A percentile compares a stretch with the other conserved stretches of the same genome.
Conservation (phyloP, 1,140 invertebrate genomes). For the Tetramorium parvispinum region DNA sequence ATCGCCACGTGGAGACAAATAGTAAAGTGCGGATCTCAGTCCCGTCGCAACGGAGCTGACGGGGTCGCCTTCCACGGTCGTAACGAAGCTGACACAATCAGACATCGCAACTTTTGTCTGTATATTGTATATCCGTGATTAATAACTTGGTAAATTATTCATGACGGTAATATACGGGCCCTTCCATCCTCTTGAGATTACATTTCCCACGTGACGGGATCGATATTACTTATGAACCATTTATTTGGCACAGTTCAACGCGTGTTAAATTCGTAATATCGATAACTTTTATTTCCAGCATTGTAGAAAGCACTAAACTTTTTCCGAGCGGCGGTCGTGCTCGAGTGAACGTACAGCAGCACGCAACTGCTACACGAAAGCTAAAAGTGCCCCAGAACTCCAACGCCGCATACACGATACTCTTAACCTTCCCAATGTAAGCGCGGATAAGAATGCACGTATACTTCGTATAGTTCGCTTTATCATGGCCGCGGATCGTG, state of each 20-base stretch:
- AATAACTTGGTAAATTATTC: slow-evolving; percentile 50
- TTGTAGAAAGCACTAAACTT: slow-evolving; percentile 46
- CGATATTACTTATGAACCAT: neutral
- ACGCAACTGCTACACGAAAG: slow-evolving; percentile 59
- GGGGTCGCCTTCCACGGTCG: too few relatives aligned
- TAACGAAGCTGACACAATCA: slow-evolving; percentile 12
- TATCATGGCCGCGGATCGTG: slow-evolving; percentile 70
- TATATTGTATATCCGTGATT: neutral
- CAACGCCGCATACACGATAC: slow-evolving; percentile 60
- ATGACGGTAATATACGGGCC: neutral
- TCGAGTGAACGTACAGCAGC: slow-evolving; percentile 60
- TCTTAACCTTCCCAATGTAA: slow-evolving; percentile 60
- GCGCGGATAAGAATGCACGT: slow-evolving; percentile 71
- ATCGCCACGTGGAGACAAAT: slow-evolving; percentile 7
- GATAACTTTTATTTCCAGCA: slow-evolving; percentile 49
- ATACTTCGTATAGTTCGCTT: slow-evolving; percentile 72
- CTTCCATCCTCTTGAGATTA: neutral
- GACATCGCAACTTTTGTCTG: neutral
- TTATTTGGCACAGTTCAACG: neutral
- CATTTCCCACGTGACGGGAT: slow-evolving; percentile 15
- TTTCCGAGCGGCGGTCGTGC: slow-evolving; percentile 39
- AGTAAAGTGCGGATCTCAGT: neutral
- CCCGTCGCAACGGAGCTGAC: neutral
- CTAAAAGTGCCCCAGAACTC: slow-evolving; percentile 58
- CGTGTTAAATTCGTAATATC: slow-evolving; percentile 41